Percentiles rank a stretch among this genome's conserved stretches.
Evolutionary conservation across 2,888 invertebrate genomes (phyloP).

Genomic region (Dryobota labecula): DNA sequence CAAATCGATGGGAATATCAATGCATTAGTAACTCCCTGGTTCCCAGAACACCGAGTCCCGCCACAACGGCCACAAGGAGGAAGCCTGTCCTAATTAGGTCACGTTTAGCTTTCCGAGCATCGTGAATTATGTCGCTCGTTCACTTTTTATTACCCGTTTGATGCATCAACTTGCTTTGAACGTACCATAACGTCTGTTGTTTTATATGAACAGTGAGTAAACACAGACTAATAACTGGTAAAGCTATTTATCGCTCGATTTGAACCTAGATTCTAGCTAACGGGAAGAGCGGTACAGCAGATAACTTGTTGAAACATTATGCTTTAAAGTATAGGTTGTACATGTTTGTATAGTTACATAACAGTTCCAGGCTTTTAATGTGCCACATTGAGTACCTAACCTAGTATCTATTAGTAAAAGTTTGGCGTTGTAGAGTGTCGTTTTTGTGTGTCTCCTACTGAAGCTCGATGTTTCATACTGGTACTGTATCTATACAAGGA

Average conservation of each 20-base stretch:
- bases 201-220: conserved; percentile 47
- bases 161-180: conserved; percentile 60
- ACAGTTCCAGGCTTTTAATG: not conserved
- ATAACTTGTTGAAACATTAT: conserved; percentile 46
- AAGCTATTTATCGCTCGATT: conserved; percentile 47
- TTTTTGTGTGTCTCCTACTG: not conserved
- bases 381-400: not conserved
- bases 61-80: conserved; percentile 55
- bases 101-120: conserved; percentile 68
- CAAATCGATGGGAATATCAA: no score
- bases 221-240: conserved; percentile 51
- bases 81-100: conserved; percentile 75
- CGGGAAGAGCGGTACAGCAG: conserved; percentile 39
- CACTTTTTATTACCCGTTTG: conserved; percentile 67
- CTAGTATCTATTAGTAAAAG: not conserved
- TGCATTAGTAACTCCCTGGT: not conserved
- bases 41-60: conserved; percentile 33
- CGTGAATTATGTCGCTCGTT: conserved; percentile 68
- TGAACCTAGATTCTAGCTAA: conserved; percentile 50
- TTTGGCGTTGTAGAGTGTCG: not conserved
- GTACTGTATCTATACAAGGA: not conserved
- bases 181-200: conserved; percentile 48
- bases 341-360: not conserved
- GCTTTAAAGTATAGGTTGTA: conserved; percentile 4
- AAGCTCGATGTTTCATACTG: not conserved